Evolutionary conservation across 2,797 vertebrate genomes (phyloP).

Genomic region (Crypturellus tataupa): DNA sequence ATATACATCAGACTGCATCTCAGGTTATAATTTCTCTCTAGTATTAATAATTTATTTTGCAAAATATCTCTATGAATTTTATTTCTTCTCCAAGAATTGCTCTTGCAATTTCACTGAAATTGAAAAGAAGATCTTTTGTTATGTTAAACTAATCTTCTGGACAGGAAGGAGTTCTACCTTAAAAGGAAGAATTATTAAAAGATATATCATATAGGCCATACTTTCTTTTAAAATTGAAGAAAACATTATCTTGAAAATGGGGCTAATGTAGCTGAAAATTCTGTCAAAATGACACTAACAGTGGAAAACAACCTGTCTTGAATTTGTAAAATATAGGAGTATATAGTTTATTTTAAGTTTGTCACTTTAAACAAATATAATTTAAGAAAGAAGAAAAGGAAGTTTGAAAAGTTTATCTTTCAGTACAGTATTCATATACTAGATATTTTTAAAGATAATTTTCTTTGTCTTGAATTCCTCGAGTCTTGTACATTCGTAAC

Average conservation of each 20-base stretch:
- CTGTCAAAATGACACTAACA: neutral
- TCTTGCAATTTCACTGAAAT: neutral
- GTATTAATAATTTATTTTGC: neutral
- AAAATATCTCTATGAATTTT: neutral
- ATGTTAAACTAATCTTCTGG: neutral
- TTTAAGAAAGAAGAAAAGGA: neutral
- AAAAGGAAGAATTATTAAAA: neutral
- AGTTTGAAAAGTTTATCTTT: neutral
- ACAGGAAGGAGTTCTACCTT: neutral
- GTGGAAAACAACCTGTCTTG: too few relatives aligned
- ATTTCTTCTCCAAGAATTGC: neutral
- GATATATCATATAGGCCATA: neutral
- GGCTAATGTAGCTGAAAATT: neutral
- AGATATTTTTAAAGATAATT: neutral
- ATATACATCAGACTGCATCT: neutral
- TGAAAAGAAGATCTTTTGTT: neutral
- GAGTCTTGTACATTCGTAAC: neutral
- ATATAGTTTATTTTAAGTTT: neutral
- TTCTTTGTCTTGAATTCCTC: neutral
- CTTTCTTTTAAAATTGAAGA: neutral
- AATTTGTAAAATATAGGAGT: neutral
- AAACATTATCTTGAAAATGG: neutral
- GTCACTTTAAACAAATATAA: neutral
- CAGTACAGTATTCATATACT: neutral
- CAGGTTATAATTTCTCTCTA: neutral